Conservation (phyloP, 2,113 vertebrate species). For the Balaeniceps rex region DNA sequence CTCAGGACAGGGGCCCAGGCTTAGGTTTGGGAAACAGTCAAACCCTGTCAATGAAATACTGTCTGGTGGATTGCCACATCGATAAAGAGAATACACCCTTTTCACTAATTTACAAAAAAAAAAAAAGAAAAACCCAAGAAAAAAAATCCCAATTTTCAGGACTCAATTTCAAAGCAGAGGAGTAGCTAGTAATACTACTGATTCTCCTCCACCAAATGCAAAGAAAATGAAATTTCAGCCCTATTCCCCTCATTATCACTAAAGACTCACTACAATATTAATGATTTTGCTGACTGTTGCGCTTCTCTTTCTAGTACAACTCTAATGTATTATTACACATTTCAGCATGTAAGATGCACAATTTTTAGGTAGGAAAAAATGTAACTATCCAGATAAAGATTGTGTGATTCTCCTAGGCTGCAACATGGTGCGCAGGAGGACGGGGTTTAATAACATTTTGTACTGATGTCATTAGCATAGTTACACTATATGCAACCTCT, state of each 20-base stretch:
- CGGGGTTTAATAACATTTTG: not conserved
- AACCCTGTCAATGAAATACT: rapidly evolving
- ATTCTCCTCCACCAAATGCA: not conserved
- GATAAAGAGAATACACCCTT: not conserved
- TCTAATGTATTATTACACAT: rapidly evolving
- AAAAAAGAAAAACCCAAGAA: too few relatives aligned
- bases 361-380: not conserved
- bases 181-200: not conserved
- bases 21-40: not conserved
- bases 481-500: rapidly evolving
- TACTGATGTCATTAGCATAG: not conserved
- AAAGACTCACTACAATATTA: not conserved
- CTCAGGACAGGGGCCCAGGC: not conserved
- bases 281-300: not conserved
- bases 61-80: rapidly evolving
- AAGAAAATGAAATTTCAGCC: not conserved
- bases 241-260: not conserved
- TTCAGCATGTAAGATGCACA: not conserved
- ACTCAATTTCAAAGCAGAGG: rapidly evolving
- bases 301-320: not conserved
- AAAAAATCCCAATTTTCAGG: not conserved
- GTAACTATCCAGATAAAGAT: rapidly evolving
- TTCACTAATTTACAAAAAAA: not conserved
- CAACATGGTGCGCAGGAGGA: rapidly evolving
- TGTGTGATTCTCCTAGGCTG: not conserved